These are phyloP conservation scores for Oreocharis arfaki DNA, from an alignment of 2,113 vertebrate species.

Conservation along the genomic window DNA sequence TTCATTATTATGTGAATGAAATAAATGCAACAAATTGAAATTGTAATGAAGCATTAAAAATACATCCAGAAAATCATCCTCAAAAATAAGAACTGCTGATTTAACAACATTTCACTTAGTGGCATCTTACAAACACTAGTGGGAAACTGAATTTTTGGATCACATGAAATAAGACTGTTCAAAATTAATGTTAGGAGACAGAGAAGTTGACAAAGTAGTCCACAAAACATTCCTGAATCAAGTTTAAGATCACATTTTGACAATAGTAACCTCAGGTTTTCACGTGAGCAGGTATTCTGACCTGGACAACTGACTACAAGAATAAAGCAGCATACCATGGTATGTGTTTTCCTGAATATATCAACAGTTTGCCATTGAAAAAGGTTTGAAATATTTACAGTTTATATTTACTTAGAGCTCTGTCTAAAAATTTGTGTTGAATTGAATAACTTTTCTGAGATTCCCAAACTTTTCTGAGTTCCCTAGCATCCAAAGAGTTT, in stretches of 20 bases:
- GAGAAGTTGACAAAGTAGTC: not conserved
- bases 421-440: not conserved
- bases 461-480: not conserved
- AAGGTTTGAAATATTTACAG: not conserved
- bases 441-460: not conserved
- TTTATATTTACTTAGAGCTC: not conserved
- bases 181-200: not conserved
- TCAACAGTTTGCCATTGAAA: not conserved
- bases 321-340: not conserved
- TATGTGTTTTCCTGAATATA: not conserved
- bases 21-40: not conserved
- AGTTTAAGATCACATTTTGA: not conserved
- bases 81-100: not conserved
- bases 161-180: not conserved
- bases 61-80: not conserved
- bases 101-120: not conserved
- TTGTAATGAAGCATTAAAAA: not conserved
- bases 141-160: not conserved
- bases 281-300: not conserved
- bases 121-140: not conserved
- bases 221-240: not conserved
- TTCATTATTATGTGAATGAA: not conserved
- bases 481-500: not conserved
- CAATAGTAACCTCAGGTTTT: not conserved
- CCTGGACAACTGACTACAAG: not conserved